phyloP scores from a whole-genome alignment of 2,888 invertebrate genomes.

The Rhagium mordax region DNA sequence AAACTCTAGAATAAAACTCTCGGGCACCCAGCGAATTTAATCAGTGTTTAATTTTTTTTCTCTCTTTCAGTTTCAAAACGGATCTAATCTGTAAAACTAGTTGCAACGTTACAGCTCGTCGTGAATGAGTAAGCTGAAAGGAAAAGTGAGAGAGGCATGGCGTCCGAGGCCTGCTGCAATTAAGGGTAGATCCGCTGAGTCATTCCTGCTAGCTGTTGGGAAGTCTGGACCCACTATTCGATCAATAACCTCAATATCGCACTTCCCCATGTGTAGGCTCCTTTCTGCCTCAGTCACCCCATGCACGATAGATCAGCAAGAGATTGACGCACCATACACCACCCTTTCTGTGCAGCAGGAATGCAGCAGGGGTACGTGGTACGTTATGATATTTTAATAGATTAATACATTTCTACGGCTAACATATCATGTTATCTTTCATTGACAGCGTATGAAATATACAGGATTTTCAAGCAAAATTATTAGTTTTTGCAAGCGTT shows the following conservation, averaged over 20 bases:
- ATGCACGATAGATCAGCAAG: not conserved
- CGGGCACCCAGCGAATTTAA: no score
- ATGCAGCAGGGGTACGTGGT: not conserved
- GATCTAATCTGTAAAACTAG: not conserved
- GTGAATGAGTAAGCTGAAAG: not conserved
- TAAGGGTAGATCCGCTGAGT: constrained; percentile 31
- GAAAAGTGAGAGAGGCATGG: not conserved
- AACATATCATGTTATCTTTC: no score
- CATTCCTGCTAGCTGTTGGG: constrained; percentile 25
- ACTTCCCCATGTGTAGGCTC: not conserved
- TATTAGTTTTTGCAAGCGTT: no score
- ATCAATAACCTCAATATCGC: constrained; percentile 27
- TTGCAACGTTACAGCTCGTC: not conserved
- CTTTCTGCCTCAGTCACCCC: not conserved
- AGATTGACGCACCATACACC: not conserved
- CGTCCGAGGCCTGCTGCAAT: constrained; percentile 14
- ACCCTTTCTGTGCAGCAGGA: not conserved
- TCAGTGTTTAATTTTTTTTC: no score
- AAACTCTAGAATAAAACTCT: no score
- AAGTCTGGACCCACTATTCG: constrained; percentile 21
- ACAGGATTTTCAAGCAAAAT: no score
- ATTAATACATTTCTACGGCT: not conserved
- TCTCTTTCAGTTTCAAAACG: not conserved
- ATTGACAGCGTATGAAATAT: no score
- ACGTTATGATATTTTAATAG: not conserved